Evolutionary conservation across 2,113 vertebrate genomes (phyloP), one percentile per base, ranked within the genome.

Genomic region (Trichomycterus rosablanca): DNA sequence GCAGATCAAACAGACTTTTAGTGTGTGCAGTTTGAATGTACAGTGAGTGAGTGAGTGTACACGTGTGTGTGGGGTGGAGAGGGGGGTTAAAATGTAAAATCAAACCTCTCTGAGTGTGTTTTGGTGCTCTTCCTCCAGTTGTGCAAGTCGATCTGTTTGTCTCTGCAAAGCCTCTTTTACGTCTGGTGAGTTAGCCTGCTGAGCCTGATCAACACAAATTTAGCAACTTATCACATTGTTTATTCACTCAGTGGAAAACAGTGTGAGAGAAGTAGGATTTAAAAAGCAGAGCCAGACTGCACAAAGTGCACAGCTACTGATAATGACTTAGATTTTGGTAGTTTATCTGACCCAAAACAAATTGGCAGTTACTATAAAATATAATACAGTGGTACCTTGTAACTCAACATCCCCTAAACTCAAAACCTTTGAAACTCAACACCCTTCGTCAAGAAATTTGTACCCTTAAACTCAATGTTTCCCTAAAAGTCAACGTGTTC

Each of bases 91-190:
- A 11, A 28, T 59, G 6, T 44, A 48, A 11, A 11, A 40, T 19
- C 77, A 84, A 73, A 87, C 87, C 79, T 87, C 83, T 39, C 71
- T 77, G 19, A 83, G 75, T 10, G 71, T 78, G 49, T 69, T 76
- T 69, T 82, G 76, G 48, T 83, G 85, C 63, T 85, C 68, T 23
- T 35, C 50, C 73, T 85, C 78, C 51, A 83, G 49, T 26, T 74
- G 63, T n/a, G 63, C 55, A 52, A 77, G 55, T 39, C 45, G 59
- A 16, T 74, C 74, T 34, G 44, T 53, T 63, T 62, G 66, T 55
- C 24, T 70, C 60, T 73, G 59, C 18, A 78, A 65, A 78, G 83
- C 82, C 30, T 81, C 78, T 45, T 71, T 84, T 46, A 67, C 71
- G 48, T 84, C 72, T 35, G 69, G 78, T 16, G 70, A 66, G 54